These are phyloP conservation scores for Trissolcus basalis DNA, from an alignment of 1,140 invertebrate genomes.

Conservation along the genomic window DNA sequence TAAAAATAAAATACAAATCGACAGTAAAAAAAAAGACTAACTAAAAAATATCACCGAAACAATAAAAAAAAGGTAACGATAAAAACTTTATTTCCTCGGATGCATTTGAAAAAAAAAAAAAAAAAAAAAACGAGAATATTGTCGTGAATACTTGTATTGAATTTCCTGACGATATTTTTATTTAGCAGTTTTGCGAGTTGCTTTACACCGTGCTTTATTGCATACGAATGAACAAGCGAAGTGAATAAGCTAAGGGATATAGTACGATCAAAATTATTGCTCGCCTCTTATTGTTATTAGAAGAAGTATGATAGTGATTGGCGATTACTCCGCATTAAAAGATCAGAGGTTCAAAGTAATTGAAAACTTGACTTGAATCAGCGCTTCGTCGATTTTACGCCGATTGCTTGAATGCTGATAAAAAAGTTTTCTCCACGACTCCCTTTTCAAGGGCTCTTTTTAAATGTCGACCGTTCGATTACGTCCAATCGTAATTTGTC, in stretches of 20 bases:
- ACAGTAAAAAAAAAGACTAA: too few species aligned
- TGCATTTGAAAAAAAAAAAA: background rate
- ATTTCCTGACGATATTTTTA: background rate
- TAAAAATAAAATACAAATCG: too few species aligned
- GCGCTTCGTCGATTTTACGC: background rate
- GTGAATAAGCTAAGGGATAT: too few species aligned
- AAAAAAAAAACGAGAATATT: background rate
- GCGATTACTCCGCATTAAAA: conserved; percentile 16
- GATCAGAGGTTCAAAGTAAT: conserved; percentile 14
- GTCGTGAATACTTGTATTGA: conserved; percentile 4
- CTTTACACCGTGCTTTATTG: too few species aligned
- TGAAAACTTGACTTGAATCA: conserved; percentile 15
- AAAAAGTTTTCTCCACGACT: background rate
- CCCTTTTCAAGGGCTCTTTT: background rate
- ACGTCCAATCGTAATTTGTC: conserved; percentile 17
- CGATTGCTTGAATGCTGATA: background rate
- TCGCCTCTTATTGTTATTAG: conserved; percentile 9
- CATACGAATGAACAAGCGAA: too few species aligned
- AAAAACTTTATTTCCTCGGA: too few species aligned
- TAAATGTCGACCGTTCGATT: conserved; percentile 5
- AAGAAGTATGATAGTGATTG: conserved; percentile 9
- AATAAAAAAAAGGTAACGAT: too few species aligned
- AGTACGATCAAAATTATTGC: conserved; percentile 4
- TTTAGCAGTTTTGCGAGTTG: background rate
- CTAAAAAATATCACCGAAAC: too few species aligned